Percentiles rank a stretch among this genome's conserved stretches.
These are phyloP conservation scores for Schrankia costaestrigalis DNA, from an alignment of 2,888 invertebrate genomes.

Conservation along the genomic window DNA sequence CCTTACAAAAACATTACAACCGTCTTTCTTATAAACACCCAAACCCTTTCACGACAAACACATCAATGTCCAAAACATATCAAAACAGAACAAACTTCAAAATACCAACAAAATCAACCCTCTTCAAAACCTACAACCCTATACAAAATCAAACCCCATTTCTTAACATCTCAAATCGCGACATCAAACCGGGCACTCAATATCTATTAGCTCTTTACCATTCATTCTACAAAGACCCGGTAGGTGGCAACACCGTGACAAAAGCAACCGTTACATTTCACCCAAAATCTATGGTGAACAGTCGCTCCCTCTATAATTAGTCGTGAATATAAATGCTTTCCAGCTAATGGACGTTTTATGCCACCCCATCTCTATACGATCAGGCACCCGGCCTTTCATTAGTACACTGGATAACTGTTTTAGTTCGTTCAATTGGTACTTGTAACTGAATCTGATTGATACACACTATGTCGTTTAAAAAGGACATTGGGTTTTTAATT, in stretches of 20 bases:
- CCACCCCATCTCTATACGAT: conserved; percentile 30
- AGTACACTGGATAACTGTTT: conserved; percentile 24
- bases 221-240: conserved; percentile 9
- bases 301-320: conserved; percentile 57
- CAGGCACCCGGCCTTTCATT: conserved; percentile 25
- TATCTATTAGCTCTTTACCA: conserved; percentile 13
- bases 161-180: conserved; percentile 1
- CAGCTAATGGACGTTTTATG: conserved; percentile 55
- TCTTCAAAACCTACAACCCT: not conserved
- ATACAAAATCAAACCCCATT: not conserved
- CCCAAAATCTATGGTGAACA: conserved; percentile 30
- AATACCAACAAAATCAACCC: too few relatives aligned
- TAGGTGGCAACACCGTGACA: conserved; percentile 14
- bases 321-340: conserved; percentile 59
- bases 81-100: too few relatives aligned
- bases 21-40: too few relatives aligned
- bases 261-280: conserved; percentile 26
- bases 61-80: too few relatives aligned
- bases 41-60: too few relatives aligned
- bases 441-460: conserved; percentile 9
- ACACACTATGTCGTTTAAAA: not conserved
- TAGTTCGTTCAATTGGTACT: conserved; percentile 13
- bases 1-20: too few relatives aligned
- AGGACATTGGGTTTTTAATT: not conserved
- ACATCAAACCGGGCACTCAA: conserved; percentile 11